Evolutionary conservation across 1,140 invertebrate genomes (phyloP), one percentile per base, ranked within the genome.

Genomic region (Augochlora pura): DNA sequence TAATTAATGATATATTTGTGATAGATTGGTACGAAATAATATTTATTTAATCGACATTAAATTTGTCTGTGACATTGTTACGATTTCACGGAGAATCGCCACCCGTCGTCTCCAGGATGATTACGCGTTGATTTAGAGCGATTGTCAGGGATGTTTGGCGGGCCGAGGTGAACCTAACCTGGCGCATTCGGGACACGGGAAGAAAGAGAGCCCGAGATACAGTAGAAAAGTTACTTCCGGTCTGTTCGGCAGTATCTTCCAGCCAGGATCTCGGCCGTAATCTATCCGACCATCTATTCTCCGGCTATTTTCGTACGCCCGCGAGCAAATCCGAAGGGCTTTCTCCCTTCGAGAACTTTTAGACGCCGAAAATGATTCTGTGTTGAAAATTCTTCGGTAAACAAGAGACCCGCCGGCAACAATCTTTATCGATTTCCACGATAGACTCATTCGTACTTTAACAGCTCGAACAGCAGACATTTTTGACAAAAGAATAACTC

Each of bases 171-270:
- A 73, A 52, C 39, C 42, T 23, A 39, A 39, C 46, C 10, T 60
- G 16, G 60, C 38, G 25, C 25, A 52, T 63, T 63, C 18, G 60
- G 18, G 32, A 64, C 62, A 25, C 59, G 54, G 18, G 16, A 59
- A 21, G 60, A 65, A 63, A 39, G 60, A 65, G 49, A 39, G 32
- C 21, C 27, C 21, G 60, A 49, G 52, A 65, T 54, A 65, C 21
- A 52, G 42, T 32, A 46, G 49, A 65, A 65, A 74, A 65, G 52
- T 74, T 74, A 65, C 32, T 74, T 74, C 46, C 27, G 32, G 42
- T 54, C 32, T 60, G 18, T 52, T 74, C 38, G 52, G 7, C 25
- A 52, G 52, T 52, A 74, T 65, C 60, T 39, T 63, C 10, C 42
- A 5, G 18, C 39, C 14, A 59, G 18, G 39, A 60, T 60, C 60